Percentiles rank a stretch among this genome's conserved stretches.
These are phyloP conservation scores for Brenthis hecate DNA, from an alignment of 2,888 invertebrate genomes.

Conservation along the genomic window DNA sequence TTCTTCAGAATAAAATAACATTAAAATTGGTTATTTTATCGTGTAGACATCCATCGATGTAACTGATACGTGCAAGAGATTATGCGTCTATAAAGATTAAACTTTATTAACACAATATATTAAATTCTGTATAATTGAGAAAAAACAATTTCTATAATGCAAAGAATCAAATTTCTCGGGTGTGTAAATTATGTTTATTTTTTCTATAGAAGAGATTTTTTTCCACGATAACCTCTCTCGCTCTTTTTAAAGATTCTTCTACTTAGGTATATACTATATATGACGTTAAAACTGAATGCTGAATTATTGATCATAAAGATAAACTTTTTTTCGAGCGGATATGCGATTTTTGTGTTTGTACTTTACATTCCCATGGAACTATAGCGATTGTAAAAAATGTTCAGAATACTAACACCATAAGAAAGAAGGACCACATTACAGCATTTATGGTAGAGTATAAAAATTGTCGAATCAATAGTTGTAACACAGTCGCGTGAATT, in stretches of 20 bases:
- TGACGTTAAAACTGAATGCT: too few species aligned
- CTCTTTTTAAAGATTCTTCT: too few species aligned
- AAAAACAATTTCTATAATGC: not conserved
- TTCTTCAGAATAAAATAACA: conserved; percentile 15
- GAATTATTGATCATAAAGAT: too few species aligned
- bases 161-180: not conserved
- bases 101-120: conserved; percentile 7
- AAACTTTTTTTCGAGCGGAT: too few species aligned
- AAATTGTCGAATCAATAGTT: conserved; percentile 13
- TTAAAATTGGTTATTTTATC: conserved; percentile 8
- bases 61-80: conserved; percentile 1
- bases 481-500: conserved; percentile 18
- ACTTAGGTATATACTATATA: too few species aligned
- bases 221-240: too few species aligned
- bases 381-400: too few species aligned
- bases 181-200: too few species aligned
- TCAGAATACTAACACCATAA: too few species aligned
- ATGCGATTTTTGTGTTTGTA: too few species aligned
- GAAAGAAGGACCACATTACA: not conserved
- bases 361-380: too few species aligned
- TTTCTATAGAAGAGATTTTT: too few species aligned
- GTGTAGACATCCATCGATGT: not conserved
- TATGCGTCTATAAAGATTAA: conserved; percentile 6
- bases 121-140: not conserved
- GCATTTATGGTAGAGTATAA: not conserved